Evolutionary conservation across 2,888 invertebrate species (phyloP).

Genomic region (Molanna angustata): DNA sequence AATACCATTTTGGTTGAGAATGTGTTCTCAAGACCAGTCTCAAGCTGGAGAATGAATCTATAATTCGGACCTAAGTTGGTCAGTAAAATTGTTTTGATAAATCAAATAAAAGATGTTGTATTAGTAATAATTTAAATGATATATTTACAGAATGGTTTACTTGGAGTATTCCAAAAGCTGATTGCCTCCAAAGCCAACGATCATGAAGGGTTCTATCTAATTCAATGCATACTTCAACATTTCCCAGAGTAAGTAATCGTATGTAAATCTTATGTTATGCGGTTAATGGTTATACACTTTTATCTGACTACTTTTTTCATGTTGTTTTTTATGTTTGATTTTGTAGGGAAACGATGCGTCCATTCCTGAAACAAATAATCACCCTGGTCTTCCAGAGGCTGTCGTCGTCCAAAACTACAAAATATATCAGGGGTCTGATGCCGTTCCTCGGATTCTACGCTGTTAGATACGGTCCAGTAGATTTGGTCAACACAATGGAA

Average conservation of each 20-base stretch:
- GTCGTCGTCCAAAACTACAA: conserved; percentile 90
- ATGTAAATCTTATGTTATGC: neutral
- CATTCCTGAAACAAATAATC: conserved; percentile 84
- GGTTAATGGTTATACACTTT: neutral
- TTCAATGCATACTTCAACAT: conserved; percentile 81
- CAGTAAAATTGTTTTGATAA: too few relatives aligned
- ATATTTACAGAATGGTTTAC: conserved; percentile 64
- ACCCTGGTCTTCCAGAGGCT: conserved; percentile 90
- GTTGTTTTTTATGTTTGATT: conserved; percentile 15
- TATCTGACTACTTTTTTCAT: conserved; percentile 1
- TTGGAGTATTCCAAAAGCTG: conserved; percentile 96
- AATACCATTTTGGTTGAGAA: too few relatives aligned
- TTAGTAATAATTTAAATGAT: too few relatives aligned
- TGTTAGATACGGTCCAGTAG: conserved; percentile 73
- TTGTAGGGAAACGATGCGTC: conserved; percentile 67
- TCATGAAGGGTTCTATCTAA: conserved; percentile 91
- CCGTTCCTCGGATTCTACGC: conserved; percentile 89
- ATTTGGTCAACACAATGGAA: conserved; percentile 76
- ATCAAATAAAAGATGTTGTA: too few relatives aligned
- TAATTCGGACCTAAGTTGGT: too few relatives aligned
- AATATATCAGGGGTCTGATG: conserved; percentile 86
- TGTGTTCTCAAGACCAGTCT: too few relatives aligned
- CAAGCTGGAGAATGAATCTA: too few relatives aligned
- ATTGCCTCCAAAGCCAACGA: conserved; percentile 94
- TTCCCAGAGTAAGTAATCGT: conserved; percentile 68